phyloP scores from a whole-genome alignment of 2,797 vertebrate species.

The Coccyzus lansbergi region DNA sequence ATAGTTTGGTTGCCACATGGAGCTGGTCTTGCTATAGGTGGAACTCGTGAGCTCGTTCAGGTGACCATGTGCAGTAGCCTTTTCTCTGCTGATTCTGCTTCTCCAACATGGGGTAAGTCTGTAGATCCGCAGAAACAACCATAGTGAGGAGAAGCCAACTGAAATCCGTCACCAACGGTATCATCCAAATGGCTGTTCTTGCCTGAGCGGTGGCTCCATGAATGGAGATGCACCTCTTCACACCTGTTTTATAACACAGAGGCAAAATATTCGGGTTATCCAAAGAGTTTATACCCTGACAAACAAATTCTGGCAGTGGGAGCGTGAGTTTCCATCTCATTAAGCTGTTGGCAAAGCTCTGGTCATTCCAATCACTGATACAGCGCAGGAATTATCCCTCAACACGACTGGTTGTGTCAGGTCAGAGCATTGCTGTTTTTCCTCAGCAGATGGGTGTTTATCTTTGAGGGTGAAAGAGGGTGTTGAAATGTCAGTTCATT shows the following conservation, averaged over 20 bases:
- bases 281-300: conserved; percentile 6
- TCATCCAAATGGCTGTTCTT: background rate
- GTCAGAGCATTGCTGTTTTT: conserved; percentile 48
- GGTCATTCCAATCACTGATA: conserved; percentile 66
- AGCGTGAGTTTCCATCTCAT: conserved; percentile 51
- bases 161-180: accelerated
- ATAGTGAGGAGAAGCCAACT: background rate
- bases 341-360: conserved; percentile 57
- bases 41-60: too few relatives aligned
- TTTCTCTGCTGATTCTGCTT: background rate
- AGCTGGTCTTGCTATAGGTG: background rate
- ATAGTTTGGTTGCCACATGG: accelerated
- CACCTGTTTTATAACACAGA: conserved; percentile 60
- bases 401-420: background rate
- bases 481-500: conserved; percentile 16
- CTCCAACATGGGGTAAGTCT: background rate
- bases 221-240: background rate
- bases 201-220: accelerated
- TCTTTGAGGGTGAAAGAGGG: background rate
- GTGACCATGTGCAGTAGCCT: too few relatives aligned
- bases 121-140: background rate
- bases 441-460: conserved; percentile 18
- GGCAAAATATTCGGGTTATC: conserved; percentile 23
- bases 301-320: conserved; percentile 57
- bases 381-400: background rate